These are phyloP conservation scores for Phortica magna DNA, from an alignment of 2,888 invertebrate species.

Conservation along the genomic window DNA sequence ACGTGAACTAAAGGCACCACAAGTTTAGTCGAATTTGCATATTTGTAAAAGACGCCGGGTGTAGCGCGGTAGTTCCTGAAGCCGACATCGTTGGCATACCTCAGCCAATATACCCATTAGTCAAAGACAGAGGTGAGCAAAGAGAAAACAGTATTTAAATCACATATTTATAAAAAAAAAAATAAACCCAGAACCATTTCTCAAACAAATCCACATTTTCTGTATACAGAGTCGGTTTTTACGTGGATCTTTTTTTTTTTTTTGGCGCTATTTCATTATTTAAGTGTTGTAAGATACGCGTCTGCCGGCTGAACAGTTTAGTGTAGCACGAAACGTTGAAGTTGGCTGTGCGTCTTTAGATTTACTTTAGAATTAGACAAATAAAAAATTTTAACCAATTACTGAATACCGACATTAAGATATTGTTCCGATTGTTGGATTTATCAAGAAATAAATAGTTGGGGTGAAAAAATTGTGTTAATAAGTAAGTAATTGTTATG, in stretches of 20 bases:
- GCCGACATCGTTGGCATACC: too few species aligned
- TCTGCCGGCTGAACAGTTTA: not conserved
- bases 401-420: too few species aligned
- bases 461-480: not conserved
- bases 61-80: too few species aligned
- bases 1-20: too few species aligned
- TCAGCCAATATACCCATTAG: too few species aligned
- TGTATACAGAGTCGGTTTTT: slow-evolving; percentile 4
- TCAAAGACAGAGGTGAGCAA: not conserved
- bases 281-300: slow-evolving; percentile 37
- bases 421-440: too few species aligned
- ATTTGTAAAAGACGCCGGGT: too few species aligned
- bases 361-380: too few species aligned
- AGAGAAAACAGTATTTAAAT: not conserved
- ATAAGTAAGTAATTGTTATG: not conserved
- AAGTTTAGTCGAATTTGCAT: too few species aligned
- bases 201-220: not conserved
- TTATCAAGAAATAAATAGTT: not conserved
- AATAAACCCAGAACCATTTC: too few species aligned
- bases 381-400: too few species aligned
- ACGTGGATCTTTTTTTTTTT: slow-evolving; percentile 48
- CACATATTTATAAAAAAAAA: not conserved
- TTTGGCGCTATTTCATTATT: slow-evolving; percentile 69
- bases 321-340: not conserved
- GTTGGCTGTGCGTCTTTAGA: too few species aligned